Conservation (phyloP, 2,888 invertebrate species). For the Ormyrus thymus region DNA sequence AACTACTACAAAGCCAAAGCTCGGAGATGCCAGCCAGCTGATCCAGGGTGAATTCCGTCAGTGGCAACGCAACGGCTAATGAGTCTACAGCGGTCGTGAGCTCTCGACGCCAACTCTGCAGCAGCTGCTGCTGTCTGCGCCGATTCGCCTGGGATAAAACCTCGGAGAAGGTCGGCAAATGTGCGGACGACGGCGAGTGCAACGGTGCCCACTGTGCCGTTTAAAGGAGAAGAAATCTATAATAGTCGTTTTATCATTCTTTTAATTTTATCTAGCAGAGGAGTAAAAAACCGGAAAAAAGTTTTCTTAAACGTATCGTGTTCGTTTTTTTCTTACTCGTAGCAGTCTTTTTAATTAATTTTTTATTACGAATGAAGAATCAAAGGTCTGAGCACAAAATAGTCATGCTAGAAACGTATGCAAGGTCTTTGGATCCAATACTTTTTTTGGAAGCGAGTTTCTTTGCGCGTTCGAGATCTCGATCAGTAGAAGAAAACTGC, state of each 20-base stretch:
- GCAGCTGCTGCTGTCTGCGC: constrained; percentile 31
- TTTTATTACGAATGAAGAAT: constrained; percentile 40
- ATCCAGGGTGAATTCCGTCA: constrained; percentile 68
- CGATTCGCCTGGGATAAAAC: constrained; percentile 30
- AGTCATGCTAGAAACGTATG: constrained; percentile 54
- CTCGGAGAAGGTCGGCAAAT: constrained; percentile 35
- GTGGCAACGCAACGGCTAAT: constrained; percentile 55
- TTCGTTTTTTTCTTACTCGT: constrained; percentile 9
- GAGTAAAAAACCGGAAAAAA: background rate
- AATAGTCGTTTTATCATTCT: background rate
- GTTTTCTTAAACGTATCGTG: constrained; percentile 25
- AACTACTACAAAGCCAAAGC: constrained; percentile 76
- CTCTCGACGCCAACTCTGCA: background rate
- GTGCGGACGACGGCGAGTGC: constrained; percentile 23
- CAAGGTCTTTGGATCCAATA: constrained; percentile 12
- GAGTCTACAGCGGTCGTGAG: constrained; percentile 5
- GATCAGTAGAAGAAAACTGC: background rate
- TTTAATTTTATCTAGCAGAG: background rate
- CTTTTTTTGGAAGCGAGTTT: constrained; percentile 4
- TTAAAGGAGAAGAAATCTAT: background rate
- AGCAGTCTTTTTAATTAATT: constrained; percentile 6
- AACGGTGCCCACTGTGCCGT: constrained; percentile 20
- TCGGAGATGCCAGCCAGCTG: constrained; percentile 71
- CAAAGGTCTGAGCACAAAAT: constrained; percentile 58
- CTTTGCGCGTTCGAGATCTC: background rate